These are phyloP conservation scores for Morphnarchus princeps DNA, from an alignment of 2,113 vertebrate genomes.

Conservation along the genomic window DNA sequence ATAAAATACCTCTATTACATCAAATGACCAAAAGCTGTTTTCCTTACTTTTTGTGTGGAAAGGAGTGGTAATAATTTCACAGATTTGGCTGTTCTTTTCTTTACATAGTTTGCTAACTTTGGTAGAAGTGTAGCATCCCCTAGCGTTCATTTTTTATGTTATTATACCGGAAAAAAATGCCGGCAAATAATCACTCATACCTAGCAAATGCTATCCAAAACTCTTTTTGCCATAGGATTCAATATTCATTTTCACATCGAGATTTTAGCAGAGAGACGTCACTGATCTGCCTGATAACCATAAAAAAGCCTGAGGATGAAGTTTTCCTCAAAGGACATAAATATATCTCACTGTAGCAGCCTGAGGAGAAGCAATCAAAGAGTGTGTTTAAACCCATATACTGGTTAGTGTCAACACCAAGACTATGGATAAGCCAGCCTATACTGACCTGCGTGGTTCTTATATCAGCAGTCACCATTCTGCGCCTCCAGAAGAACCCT, in stretches of 20 bases:
- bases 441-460: not conserved
- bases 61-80: not conserved
- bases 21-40: not conserved
- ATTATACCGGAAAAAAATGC: not conserved
- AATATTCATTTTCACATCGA: not conserved
- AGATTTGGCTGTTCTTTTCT: rapidly evolving
- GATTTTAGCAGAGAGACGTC: not conserved
- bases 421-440: not conserved
- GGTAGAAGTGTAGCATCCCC: slow-evolving; percentile 11
- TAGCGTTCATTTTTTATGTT: not conserved
- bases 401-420: not conserved
- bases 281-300: not conserved
- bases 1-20: not conserved
- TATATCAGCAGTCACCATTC: not conserved
- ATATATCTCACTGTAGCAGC: not conserved
- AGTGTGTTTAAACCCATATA: not conserved
- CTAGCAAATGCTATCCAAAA: not conserved
- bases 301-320: not conserved
- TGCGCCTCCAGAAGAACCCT: not conserved
- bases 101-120: rapidly evolving
- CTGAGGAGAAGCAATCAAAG: not conserved
- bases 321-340: not conserved
- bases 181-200: not conserved
- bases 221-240: not conserved
- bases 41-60: not conserved